Evolutionary conservation across 2,797 vertebrate species (phyloP), one percentile per base, ranked within the genome.

Genomic region (Eulemur coronatus): DNA sequence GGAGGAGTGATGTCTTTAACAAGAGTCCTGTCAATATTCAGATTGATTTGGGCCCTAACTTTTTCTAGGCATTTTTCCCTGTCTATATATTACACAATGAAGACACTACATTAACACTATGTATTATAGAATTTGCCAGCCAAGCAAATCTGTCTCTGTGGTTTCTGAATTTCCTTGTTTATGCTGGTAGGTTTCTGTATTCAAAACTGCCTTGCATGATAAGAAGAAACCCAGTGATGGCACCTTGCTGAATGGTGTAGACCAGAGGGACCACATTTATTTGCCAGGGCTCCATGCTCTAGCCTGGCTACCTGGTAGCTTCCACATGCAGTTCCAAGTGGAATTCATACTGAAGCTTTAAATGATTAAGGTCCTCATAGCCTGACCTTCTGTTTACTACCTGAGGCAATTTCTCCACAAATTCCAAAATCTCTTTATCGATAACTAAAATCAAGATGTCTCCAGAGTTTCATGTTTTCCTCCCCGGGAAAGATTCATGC

Each of bases 91-190:
- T 82, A 38, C 24, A 33, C 13, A 88, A 41, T 50, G 3, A 67
- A 61, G 17, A 13, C 73, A 78, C 69, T 67, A 89, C 65, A 43
- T 78, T 85, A 59, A 63, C 41, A 28, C 80, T 73, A 80, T 38
- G 28, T 85, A 22, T 59, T 89, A 5, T 28, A 78, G 35, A 88
- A 48, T 95, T 93, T 97, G 11, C 69, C 55, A 89, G 33, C 43
- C 55, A 91, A 52, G 28, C 43, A 90, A 52, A 46, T 85, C 59
- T 90, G 33, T 43, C 50, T 69, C 63, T 73, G 43, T 50, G 48
- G 57, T 80, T 94, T 96, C 94, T 84, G n/a, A 50, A 82, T 81
- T 63, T 95, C 67, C 52, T 93, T 65, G 46, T 78, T 76, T 63
- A 96, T 48, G 17, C 38, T 46, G 4, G 22, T 89, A n/a, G 52